Conservation (phyloP, 1,140 invertebrate species). For the Calephelis virginiensis region DNA sequence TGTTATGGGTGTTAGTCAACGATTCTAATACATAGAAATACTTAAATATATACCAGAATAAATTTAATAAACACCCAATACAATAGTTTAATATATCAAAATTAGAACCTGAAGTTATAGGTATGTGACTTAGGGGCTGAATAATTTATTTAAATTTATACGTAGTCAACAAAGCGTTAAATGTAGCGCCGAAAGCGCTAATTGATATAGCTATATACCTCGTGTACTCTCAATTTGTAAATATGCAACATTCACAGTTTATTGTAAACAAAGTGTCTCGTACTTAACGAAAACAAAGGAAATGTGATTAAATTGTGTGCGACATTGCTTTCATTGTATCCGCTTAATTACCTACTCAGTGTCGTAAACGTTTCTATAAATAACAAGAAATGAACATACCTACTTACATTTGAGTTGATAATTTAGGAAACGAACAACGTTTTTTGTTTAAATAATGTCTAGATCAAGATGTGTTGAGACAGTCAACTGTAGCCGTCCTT, state of each 20-base stretch:
- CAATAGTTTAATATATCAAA: too few relatives aligned
- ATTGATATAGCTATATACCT: not conserved
- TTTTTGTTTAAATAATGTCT: not conserved
- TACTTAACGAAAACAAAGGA: slow-evolving; percentile 7
- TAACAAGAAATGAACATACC: not conserved
- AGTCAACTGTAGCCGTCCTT: too few relatives aligned
- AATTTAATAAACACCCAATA: too few relatives aligned
- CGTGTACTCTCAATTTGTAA: slow-evolving; percentile 14
- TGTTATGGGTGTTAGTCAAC: too few relatives aligned
- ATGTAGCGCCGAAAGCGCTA: too few relatives aligned
- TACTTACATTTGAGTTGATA: slow-evolving; percentile 12
- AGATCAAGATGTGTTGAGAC: not conserved
- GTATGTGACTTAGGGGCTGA: too few relatives aligned
- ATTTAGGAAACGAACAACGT: not conserved
- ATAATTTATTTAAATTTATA: too few relatives aligned
- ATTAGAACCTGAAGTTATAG: too few relatives aligned
- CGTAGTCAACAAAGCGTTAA: too few relatives aligned
- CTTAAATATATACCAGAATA: too few relatives aligned
- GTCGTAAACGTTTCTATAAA: slow-evolving; percentile 10
- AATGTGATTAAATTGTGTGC: not conserved
- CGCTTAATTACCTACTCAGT: not conserved
- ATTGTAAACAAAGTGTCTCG: slow-evolving; percentile 16
- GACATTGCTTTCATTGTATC: slow-evolving; percentile 10
- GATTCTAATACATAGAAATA: too few relatives aligned
- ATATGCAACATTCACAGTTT: slow-evolving; percentile 15